Evolutionary conservation across 2,888 invertebrate species (phyloP), one percentile per base, ranked within the genome.

Genomic region (Archips crataeganus): DNA sequence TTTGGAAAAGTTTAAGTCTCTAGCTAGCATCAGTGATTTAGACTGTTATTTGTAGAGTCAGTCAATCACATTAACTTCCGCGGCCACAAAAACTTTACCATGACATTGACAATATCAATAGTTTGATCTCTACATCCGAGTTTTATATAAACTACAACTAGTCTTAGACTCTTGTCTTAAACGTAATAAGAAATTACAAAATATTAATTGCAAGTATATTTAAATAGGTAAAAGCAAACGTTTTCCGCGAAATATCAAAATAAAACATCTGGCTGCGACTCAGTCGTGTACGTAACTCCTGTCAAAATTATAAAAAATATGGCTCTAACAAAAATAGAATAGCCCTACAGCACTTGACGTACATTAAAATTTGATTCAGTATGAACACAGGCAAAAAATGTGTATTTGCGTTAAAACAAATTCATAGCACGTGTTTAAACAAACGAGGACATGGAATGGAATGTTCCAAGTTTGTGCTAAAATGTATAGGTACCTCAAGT

Each of bases 251-350:
- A 69, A 65, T 15, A 74, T 65, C 54, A 65, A 69, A 69, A 74
- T 74, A 74, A 57, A 65, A 65, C 69, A 69, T 73, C 62, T 73
- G 72, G 69, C 73, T 42, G 42, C 64, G 60, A 51, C 63, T 65
- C 73, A 69, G 68, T 54, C 69, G 69, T 64, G 60, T 74, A 74
- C 74, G 70, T 69, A 69, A 70, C 69, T 74, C 51, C 60, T 69
- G 74, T 74, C 69, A 74, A 62, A 70, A 74, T 61, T 65, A 32
- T 60, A 70, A 65, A 70, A 74, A 61, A 54, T 65, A 65, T 69
- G 34, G 64, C 64, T 70, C 45, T 39, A 32, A 54, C 60, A 60
- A 23, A 70, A 74, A 74, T 74, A 74, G 74, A 74, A 60, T 60
- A 34, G 60, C 74, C 74, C 74, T 70, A 70, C 65, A 49, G 42